Percentiles rank a stretch among this genome's conserved stretches.
Conservation (phyloP, 2,113 vertebrate species). For the Siphamia tubifer region DNA sequence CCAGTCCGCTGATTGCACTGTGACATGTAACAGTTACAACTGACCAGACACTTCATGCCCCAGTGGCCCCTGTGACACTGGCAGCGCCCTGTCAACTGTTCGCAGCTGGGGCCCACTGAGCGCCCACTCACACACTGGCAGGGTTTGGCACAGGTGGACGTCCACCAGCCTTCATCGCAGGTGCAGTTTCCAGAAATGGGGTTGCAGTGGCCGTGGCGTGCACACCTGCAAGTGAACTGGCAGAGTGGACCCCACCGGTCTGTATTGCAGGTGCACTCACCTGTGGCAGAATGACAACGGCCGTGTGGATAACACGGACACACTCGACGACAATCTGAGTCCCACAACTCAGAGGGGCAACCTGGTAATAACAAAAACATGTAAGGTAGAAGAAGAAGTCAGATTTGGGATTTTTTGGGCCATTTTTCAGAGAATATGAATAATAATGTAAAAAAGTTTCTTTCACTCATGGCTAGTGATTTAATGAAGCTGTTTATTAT, state of each 20-base stretch:
- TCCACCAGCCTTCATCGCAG: slow-evolving; percentile 91
- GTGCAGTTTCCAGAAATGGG: slow-evolving; percentile 81
- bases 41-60: slow-evolving; percentile 83
- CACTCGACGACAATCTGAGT: slow-evolving; percentile 85
- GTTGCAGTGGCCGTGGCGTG: slow-evolving; percentile 84
- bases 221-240: slow-evolving; percentile 83
- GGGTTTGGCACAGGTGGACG: slow-evolving; percentile 73
- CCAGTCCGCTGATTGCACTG: slow-evolving; percentile 84
- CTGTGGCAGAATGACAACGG: slow-evolving; percentile 81
- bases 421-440: no score
- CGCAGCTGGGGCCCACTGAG: slow-evolving; percentile 72
- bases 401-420: no score
- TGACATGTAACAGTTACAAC: slow-evolving; percentile 83
- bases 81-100: slow-evolving; percentile 83
- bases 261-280: slow-evolving; percentile 83
- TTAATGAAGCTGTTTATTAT: no score
- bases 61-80: slow-evolving; percentile 83
- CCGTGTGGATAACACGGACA: slow-evolving; percentile 88
- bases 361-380: slow-evolving; percentile 63
- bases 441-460: no score
- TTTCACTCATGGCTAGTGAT: no score
- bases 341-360: slow-evolving; percentile 92
- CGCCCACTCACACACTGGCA: slow-evolving; percentile 80
- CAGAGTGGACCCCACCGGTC: slow-evolving; percentile 87
- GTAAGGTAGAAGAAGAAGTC: no score